phyloP scores from a whole-genome alignment of 2,113 vertebrate species.

The Cebidichthys violaceus region DNA sequence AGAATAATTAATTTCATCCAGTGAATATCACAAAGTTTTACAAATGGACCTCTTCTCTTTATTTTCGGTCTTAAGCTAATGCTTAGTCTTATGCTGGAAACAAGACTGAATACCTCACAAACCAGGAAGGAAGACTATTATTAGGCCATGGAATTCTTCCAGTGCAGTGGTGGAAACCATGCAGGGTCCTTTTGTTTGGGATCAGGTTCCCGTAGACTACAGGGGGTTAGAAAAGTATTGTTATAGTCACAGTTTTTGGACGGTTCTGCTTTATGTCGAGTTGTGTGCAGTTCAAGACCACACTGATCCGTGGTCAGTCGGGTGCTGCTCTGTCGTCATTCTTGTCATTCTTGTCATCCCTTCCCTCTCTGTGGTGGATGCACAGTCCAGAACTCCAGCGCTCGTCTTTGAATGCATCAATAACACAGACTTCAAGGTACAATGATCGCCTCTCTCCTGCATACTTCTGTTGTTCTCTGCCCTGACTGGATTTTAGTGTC shows the following conservation, averaged over 20 bases:
- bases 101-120: background rate
- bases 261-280: too few species aligned
- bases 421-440: constrained; percentile 99
- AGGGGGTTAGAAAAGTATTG: background rate
- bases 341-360: background rate
- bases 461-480: constrained; percentile 2
- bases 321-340: background rate
- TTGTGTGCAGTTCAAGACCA: background rate
- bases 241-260: background rate
- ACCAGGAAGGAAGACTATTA: constrained; percentile 43
- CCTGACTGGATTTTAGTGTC: background rate
- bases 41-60: background rate
- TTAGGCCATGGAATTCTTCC: constrained; percentile 12
- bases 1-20: too few species aligned
- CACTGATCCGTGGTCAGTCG: background rate
- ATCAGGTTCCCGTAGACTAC: background rate
- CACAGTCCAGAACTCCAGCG: constrained; percentile 93
- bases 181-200: constrained; percentile 20
- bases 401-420: constrained; percentile 99
- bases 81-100: constrained; percentile 3
- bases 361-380: constrained; percentile 8
- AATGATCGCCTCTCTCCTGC: background rate
- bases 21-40: background rate
- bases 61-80: background rate
- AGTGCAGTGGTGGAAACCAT: constrained; percentile 12